phyloP scores from a whole-genome alignment of 2,113 vertebrate species.

The Notiomystis cincta region DNA sequence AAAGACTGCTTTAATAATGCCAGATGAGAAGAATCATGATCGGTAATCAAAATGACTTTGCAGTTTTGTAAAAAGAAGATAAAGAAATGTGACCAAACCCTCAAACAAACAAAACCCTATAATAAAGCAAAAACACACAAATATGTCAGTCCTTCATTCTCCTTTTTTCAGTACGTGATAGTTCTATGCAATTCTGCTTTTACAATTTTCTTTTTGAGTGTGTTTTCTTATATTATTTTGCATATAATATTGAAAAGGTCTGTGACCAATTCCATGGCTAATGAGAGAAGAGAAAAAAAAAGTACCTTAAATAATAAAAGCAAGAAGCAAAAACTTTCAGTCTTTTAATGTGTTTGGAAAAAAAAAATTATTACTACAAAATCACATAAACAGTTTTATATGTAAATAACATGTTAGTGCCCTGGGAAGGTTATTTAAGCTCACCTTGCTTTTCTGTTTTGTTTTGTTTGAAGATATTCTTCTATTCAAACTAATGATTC shows the following conservation, averaged over 20 bases:
- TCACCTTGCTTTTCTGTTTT: not conserved
- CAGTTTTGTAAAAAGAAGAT: not conserved
- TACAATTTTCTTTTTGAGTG: not conserved
- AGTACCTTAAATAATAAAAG: not conserved
- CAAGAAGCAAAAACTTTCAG: not conserved
- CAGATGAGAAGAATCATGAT: not conserved
- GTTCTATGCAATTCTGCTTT: not conserved
- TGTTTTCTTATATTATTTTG: not conserved
- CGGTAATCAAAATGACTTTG: not conserved
- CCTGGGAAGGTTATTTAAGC: not conserved
- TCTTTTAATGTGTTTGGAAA: not conserved
- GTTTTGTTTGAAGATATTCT: not conserved
- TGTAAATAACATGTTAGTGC: not conserved
- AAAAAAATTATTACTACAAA: not conserved
- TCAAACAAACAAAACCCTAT: not conserved
- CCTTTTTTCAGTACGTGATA: not conserved
- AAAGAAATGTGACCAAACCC: not conserved
- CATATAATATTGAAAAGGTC: not conserved
- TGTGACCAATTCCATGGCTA: not conserved
- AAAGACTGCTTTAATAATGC: not conserved
- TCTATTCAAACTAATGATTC: not conserved
- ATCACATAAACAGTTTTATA: not conserved
- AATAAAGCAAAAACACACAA: not conserved
- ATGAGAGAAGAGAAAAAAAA: not conserved
- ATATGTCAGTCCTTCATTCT: not conserved